Evolutionary conservation across 1,140 invertebrate species (phyloP).

Genomic region (Drosophila kepulauana): DNA sequence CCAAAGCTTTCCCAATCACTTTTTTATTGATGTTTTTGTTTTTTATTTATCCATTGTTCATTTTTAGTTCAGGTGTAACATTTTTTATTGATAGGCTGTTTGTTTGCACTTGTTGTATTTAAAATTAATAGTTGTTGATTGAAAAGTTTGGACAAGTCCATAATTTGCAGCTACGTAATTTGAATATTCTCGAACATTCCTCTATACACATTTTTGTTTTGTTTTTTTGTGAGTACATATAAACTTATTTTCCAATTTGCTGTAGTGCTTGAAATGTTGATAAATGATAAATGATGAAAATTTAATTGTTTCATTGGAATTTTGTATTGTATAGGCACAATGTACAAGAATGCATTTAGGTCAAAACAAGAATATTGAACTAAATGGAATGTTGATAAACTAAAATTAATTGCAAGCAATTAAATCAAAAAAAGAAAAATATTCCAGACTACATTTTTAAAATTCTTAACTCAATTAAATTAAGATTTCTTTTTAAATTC

Average conservation of each 20-base stretch:
- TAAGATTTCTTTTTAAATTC: neutral
- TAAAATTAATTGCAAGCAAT: neutral
- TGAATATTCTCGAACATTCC: neutral
- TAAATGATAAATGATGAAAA: conserved; percentile 55
- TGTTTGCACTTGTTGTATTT: conserved; percentile 49
- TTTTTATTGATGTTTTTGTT: conserved; percentile 5
- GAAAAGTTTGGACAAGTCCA: conserved; percentile 41
- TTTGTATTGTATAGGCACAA: neutral
- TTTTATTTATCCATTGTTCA: conserved; percentile 15
- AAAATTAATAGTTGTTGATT: conserved; percentile 66
- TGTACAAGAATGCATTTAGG: conserved; percentile 7
- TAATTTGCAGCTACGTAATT: conserved; percentile 42
- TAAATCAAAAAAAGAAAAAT: neutral
- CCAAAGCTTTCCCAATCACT: neutral
- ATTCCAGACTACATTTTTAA: neutral
- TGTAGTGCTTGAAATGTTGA: conserved; percentile 28
- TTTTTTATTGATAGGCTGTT: conserved; percentile 57
- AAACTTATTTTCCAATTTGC: conserved; percentile 35
- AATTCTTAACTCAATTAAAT: too few relatives aligned
- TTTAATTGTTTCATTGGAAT: conserved; percentile 40
- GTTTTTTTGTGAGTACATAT: neutral
- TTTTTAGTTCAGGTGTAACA: conserved; percentile 44
- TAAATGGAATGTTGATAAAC: neutral
- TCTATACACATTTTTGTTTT: neutral
- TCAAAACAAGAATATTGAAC: conserved; percentile 8